Evolutionary conservation across 2,797 vertebrate genomes (phyloP).

Genomic region (Hemibagrus guttatus): DNA sequence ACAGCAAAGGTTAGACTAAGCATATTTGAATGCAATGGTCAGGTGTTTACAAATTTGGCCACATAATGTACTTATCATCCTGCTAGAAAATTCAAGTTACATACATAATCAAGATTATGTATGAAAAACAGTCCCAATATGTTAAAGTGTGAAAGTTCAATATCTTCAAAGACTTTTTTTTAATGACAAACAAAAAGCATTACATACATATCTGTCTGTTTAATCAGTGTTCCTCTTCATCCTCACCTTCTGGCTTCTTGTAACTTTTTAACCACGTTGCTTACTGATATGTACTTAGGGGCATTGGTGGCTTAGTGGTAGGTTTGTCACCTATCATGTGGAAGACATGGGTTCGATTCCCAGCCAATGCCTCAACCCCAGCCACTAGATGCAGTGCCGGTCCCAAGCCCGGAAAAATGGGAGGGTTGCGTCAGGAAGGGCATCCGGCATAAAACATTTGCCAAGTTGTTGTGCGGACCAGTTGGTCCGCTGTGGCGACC

Average conservation of each 20-base stretch:
- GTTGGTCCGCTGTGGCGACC: no score
- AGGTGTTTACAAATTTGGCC: neutral
- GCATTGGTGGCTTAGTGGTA: no score
- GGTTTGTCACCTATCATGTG: no score
- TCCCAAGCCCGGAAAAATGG: no score
- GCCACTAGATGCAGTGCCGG: no score
- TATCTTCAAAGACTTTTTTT: neutral
- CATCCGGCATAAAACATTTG: no score
- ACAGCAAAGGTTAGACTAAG: neutral
- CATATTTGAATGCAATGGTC: neutral
- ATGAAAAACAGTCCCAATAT: neutral
- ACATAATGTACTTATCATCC: neutral
- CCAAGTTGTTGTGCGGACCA: no score
- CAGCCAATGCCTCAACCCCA: no score
- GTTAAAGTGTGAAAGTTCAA: neutral
- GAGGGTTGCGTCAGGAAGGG: no score
- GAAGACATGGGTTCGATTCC: no score
- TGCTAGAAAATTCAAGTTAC: neutral
- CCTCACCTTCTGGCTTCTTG: neutral
- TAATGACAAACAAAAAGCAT: neutral
- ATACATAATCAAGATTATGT: neutral
- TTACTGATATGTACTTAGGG: neutral
- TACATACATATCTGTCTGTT: neutral
- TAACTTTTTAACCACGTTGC: neutral
- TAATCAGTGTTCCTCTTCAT: neutral